phyloP scores from a whole-genome alignment of 1,140 invertebrate genomes.

The Oreohelix idahoensis region DNA sequence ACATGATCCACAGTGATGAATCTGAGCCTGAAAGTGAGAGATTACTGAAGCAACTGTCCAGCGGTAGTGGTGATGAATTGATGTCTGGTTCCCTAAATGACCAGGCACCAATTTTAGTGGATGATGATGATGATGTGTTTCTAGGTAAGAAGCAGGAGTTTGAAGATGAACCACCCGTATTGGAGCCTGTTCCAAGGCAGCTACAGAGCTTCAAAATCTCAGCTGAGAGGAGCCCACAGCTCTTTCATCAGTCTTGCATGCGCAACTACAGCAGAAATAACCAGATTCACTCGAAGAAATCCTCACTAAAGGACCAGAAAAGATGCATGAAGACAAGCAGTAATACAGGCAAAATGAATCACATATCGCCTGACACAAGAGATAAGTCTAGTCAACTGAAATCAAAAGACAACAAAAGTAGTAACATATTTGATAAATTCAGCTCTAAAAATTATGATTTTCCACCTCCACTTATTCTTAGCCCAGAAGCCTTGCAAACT shows the following conservation, averaged over 20 bases:
- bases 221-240: background rate
- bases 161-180: constrained; percentile 29
- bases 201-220: background rate
- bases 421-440: constrained; percentile 30
- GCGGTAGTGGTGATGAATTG: background rate
- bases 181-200: constrained; percentile 12
- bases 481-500: background rate
- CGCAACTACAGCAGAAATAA: constrained; percentile 5
- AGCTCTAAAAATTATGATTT: background rate
- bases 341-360: background rate
- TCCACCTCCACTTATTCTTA: constrained; percentile 26
- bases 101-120: constrained; percentile 17
- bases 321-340: background rate
- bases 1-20: background rate
- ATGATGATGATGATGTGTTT: constrained; percentile 27
- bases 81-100: background rate
- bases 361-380: background rate
- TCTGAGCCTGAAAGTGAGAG: background rate
- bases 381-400: background rate
- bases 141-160: background rate
- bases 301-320: background rate
- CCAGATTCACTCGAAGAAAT: background rate
- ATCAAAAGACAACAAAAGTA: background rate
- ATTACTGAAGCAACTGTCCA: background rate
- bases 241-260: background rate